Base-by-base conservation (phyloP, 2,113 vertebrate species). In the Sula dactylatra region DNA sequence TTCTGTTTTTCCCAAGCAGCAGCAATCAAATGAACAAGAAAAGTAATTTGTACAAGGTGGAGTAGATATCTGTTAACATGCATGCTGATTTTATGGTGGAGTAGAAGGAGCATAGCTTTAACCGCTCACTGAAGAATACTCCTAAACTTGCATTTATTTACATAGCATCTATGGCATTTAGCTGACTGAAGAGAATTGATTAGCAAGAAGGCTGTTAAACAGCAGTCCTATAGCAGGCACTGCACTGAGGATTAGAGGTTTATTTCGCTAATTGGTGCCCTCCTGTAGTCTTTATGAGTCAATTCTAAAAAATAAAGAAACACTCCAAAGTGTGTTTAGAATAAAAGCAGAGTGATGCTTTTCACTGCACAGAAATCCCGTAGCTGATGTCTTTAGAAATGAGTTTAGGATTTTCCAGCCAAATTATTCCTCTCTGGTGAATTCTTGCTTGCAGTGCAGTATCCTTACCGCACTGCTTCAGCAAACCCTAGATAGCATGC, bases 101-200 rank as follows among this genome's bases (percentile, higher is more conserved):
- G 45, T 66, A 72, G 89, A 88, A 93, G 56, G 89, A 95, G 64
- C 89, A 88, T 3, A 88, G 92, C 78, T 74, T 76, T 62, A 94
- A 86, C 92, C 14, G 18, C 45, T 79, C 59, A 56, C 72, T 79
- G 91, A 93, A 97, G 95, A 97, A 80, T 81, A 32, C 90, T 84
- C 94, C 91, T 89, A 95, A 96, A 90, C 90, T 94, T 92, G 83
- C 95, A 97, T 94, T 94, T 96, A 96, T 97, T 97, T 97, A 95
- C 96, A 91, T 86, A 93, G 64, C 88, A 91, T 96, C 88, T 90
- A 78, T 67, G 90, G 94, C 88, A 91, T 93, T 97, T 94, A 97
- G 83, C 89, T 84, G 86, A 78, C 95, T 97, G 94, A 97, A 97
- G 95, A 96, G 90, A 97, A 96, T 58, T 97, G 97, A 97, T 97